phyloP scores from a whole-genome alignment of 2,113 vertebrate genomes.

The Megalops atlanticus region DNA sequence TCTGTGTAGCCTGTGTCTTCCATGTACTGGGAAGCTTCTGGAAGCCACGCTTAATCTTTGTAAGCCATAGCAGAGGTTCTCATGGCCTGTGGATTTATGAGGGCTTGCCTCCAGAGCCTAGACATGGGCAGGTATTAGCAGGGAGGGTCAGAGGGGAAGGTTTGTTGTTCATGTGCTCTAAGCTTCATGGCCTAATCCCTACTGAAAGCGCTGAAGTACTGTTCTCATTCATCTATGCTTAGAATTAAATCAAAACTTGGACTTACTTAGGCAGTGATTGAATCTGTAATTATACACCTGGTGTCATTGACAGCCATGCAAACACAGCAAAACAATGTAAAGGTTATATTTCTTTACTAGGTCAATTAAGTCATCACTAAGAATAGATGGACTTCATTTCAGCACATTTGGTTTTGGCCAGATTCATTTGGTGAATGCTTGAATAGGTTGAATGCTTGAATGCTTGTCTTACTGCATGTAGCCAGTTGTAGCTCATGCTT shows the following conservation, averaged over 20 bases:
- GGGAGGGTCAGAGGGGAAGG: conserved; percentile 5
- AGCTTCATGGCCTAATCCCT: not conserved
- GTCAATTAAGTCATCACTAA: not conserved
- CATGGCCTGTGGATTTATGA: too few species aligned
- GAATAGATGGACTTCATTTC: not conserved
- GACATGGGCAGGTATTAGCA: not conserved
- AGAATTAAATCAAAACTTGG: not conserved
- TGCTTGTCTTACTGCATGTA: not conserved
- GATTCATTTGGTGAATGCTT: not conserved
- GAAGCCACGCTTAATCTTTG: too few species aligned
- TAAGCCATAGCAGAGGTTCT: too few species aligned
- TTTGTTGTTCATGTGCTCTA: not conserved
- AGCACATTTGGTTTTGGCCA: not conserved
- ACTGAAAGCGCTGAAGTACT: not conserved
- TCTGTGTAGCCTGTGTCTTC: too few species aligned
- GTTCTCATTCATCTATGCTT: not conserved
- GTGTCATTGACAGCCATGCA: not conserved
- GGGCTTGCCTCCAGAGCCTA: too few species aligned
- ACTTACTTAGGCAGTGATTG: not conserved
- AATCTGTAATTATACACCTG: not conserved
- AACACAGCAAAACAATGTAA: not conserved
- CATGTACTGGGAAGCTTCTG: too few species aligned
- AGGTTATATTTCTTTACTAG: not conserved
- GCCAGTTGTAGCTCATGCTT: not conserved
- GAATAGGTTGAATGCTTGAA: not conserved